Conservation (phyloP, 2,797 vertebrate species). For the Gymnodraco acuticeps region DNA sequence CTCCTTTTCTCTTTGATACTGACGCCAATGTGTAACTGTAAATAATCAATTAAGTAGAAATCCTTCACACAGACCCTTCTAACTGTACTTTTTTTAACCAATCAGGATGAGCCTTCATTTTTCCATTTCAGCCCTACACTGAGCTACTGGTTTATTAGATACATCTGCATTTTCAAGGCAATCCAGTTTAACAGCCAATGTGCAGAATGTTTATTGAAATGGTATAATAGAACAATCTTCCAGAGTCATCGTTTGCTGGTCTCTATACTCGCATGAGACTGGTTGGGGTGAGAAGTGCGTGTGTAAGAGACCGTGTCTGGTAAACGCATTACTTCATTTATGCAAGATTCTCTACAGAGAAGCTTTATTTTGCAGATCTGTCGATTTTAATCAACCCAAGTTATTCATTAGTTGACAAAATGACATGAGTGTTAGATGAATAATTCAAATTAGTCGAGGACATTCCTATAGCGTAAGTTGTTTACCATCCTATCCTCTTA, state of each 20-base stretch:
- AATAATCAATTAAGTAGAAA: background rate
- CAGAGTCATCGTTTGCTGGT: too few relatives aligned
- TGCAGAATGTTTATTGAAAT: background rate
- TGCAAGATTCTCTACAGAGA: too few relatives aligned
- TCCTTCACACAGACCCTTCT: background rate
- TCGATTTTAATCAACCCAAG: too few relatives aligned
- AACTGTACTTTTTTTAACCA: conserved; percentile 6
- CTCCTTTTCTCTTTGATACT: background rate
- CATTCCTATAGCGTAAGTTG: background rate
- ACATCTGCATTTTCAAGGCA: background rate
- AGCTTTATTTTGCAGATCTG: too few relatives aligned
- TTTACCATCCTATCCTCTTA: background rate
- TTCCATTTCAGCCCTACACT: background rate
- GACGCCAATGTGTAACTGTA: background rate
- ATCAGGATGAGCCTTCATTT: background rate
- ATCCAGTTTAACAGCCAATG: too few relatives aligned
- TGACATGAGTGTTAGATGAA: too few relatives aligned
- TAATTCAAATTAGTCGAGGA: too few relatives aligned
- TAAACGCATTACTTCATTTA: too few relatives aligned
- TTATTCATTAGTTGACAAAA: too few relatives aligned
- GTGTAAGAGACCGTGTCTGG: too few relatives aligned
- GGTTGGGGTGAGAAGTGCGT: background rate
- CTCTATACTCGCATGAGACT: too few relatives aligned
- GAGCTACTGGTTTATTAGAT: background rate
- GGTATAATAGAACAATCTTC: background rate